Evolutionary conservation across 2,797 vertebrate species (phyloP), one percentile per base, ranked within the genome.

Genomic region (Vireo griseus): DNA sequence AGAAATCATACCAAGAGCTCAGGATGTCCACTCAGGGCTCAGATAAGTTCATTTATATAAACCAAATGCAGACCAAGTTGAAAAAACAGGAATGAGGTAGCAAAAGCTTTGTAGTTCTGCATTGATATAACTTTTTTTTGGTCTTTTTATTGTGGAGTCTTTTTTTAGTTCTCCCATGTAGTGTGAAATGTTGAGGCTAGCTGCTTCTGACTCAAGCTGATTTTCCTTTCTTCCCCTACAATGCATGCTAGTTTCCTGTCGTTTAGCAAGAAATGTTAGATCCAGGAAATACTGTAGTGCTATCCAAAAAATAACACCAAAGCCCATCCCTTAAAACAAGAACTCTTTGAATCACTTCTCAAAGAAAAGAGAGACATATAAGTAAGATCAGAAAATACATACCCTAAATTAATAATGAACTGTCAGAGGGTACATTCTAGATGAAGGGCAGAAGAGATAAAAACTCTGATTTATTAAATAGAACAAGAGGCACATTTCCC

Each of bases 391-490:
- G 59, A 91, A 92, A 94, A 86, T 58, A 20, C 16, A 39, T 39
- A 65, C 8, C 6, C 15, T 89, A 63, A 92, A 83, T 80, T 94
- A 95, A 87, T 86, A 84, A 88, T 82, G 47, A 90, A 26, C 39
- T 90, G n/a, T 65, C 62, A 44, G 21, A 42, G 6, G 37, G 19
- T 47, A 35, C 4, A 5, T 12, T 58, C 26, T 21, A 73, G 51
- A 84, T 81, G 44, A 55, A 90, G n/a, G n/a, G 22, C 50, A 39
- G 47, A 74, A 72, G 31, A 55, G 54, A 48, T 75, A 88, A 45
- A 28, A 5, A 28, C 35, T 74, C 25, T 77, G 28, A 51, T 78
- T 92, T 88, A 74, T 94, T 87, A 69, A 91, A 58, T 25, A 68
- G 31, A 90, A 50, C 47, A 85, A 84, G 63, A 74, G 24, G 6